Evolutionary conservation across 2,113 vertebrate genomes (phyloP).

Genomic region (Oenanthe melanoleuca): DNA sequence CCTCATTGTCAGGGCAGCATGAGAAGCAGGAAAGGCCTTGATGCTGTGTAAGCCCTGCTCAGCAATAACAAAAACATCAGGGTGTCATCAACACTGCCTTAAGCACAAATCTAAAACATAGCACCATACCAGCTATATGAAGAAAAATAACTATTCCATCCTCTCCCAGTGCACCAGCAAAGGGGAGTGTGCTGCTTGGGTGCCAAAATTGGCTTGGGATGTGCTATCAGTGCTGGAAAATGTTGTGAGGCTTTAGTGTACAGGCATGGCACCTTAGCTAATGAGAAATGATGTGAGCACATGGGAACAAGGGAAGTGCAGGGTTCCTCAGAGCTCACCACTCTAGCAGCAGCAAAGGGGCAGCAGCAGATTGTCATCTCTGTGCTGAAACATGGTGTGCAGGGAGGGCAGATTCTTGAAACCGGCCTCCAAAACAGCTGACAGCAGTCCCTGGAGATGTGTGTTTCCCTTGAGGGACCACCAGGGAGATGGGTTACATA

Average conservation of each 20-base stretch:
- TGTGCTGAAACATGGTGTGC: not conserved
- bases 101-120: not conserved
- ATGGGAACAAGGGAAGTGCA: not conserved
- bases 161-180: not conserved
- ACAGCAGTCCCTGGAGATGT: not conserved
- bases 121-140: not conserved
- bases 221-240: not conserved
- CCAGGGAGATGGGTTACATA: not conserved
- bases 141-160: not conserved
- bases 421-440: not conserved
- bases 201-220: not conserved
- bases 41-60: not conserved
- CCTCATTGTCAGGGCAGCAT: accelerated
- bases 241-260: not conserved
- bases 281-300: not conserved
- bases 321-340: not conserved
- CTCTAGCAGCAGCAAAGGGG: not conserved
- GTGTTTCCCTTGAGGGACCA: not conserved
- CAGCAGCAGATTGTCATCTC: not conserved
- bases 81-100: not conserved
- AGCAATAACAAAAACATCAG: not conserved
- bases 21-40: not conserved
- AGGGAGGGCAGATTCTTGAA: not conserved
- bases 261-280: not conserved
- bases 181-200: accelerated